Evolutionary conservation across 2,888 invertebrate species (phyloP).

Genomic region (Sicus ferrugineus): DNA sequence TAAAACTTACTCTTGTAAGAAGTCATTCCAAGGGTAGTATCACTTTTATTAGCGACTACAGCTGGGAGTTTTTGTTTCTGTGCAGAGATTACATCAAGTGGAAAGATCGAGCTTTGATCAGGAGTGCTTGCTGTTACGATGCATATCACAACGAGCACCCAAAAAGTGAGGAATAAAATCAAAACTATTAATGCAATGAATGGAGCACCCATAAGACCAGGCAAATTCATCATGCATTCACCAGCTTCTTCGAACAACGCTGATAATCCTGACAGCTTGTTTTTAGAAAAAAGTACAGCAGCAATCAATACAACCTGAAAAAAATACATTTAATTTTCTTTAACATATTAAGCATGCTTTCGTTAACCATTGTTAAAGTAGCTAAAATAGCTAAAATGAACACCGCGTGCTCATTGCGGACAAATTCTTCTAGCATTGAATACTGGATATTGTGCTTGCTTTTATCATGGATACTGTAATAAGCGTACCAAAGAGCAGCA

Average conservation of each 20-base stretch:
- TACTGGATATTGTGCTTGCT: slow-evolving; percentile 49
- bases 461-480: slow-evolving; percentile 74
- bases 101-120: slow-evolving; percentile 65
- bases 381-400: slow-evolving; percentile 85
- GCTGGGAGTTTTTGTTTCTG: slow-evolving; percentile 31
- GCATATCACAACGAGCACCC: slow-evolving; percentile 84
- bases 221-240: slow-evolving; percentile 83
- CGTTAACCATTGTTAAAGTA: slow-evolving; percentile 82
- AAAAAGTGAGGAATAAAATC: slow-evolving; percentile 81
- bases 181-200: slow-evolving; percentile 82
- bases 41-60: slow-evolving; percentile 44
- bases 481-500: slow-evolving; percentile 87
- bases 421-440: slow-evolving; percentile 75
- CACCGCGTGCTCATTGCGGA: slow-evolving; percentile 87
- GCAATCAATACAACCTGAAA: slow-evolving; percentile 76
- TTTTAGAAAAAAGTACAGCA: slow-evolving; percentile 78
- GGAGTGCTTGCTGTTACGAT: slow-evolving; percentile 82
- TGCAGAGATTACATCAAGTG: slow-evolving; percentile 50
- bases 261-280: slow-evolving; percentile 82
- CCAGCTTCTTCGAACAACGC: slow-evolving; percentile 90
- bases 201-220: slow-evolving; percentile 85
- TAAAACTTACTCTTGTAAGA: slow-evolving; percentile 54
- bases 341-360: background rate
- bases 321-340: slow-evolving; percentile 27
- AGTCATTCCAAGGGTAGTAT: slow-evolving; percentile 46